Base-by-base conservation (phyloP, 2,113 vertebrate genomes). In the Mormoops blainvillei region DNA sequence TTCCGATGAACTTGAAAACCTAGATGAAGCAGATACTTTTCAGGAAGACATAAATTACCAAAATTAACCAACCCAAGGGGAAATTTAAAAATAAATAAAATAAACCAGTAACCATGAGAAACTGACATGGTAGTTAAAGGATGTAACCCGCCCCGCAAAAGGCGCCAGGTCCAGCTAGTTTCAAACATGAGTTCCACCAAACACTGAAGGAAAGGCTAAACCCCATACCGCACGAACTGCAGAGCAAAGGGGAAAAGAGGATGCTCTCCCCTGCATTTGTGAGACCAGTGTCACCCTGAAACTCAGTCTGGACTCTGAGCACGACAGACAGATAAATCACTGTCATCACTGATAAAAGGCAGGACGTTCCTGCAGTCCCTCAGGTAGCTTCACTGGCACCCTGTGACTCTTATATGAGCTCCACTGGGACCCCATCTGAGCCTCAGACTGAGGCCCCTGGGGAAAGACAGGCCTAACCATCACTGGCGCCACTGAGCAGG, bases 31-130 rank as follows among this genome's bases (percentile, higher is more conserved):
- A 24, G 85, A 86, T 13, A 15, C 31, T 89, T 48, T 80, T 45
- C 24, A n/a, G 43, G 38, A 87, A 89, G 58, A n/a, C 18, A 7
- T 4, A 48, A 38, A 78, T 86, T 36, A 50, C 80, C 67, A 56
- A 48, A 76, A 78, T 54, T 45, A 92, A 78, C 65, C 89, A 92
- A 78, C 65, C 89, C 36, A 71, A 43, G 7, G n/a, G 52, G 50
- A 41, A 90, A 67, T 33, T 71, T 78, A 10, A 28, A 65, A 92
- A 31, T 31, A 77, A 83, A 68, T 77, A 13, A n/a, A 43, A 33
- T 38, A 61, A 96, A 61, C 26, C 41, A 76, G 15, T 41, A 28
- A 11, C 38, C 12, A 3, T 65, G 24, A 56, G 63, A 65, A 54
- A 38, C 8, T 71, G n/a, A 80, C 50, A 86, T 19, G 22, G 3